Base-by-base conservation (phyloP, 2,888 invertebrate genomes). In the Omphaloscelis lunosa region DNA sequence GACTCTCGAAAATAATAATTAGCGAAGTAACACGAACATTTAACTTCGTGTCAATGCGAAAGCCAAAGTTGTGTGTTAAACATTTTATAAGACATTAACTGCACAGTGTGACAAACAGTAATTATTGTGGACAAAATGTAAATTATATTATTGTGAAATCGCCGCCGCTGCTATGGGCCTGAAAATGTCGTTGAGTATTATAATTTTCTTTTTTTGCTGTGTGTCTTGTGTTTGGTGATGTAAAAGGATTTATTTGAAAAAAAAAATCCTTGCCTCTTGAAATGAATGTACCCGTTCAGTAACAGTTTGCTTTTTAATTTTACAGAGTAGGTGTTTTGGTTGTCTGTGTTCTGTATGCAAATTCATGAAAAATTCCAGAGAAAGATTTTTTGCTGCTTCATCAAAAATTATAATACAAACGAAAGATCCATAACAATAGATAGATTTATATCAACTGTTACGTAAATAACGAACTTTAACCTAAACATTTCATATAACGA, bases 101-200 rank as follows among this genome's bases (percentile, higher is more conserved):
- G 77, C 84, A 80, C 89, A 83, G 86, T 89, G 89, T 86, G 89
- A 90, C 88, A 89, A 90, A 87, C 86, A 83, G 88, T 90, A 91
- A 91, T 91, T 90, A 92, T 89, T 83, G 70, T 73, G 88, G 79
- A 88, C 85, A 88, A 91, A 89, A 90, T 89, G 83, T 88, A 86
- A 91, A 88, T 86, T 83, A 89, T 88, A 87, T 88, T 81, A 75
- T 87, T 86, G 79, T 80, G 75, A 77, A 86, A 89, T 87, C 77
- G 80, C 84, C 79, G 72, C 86, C 74, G 78, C 53, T 59, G 78
- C 53, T 59, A 72, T 76, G 78, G 65, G 76, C 17, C 69, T 29
- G 51, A 81, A 77, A 75, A 68, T 72, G 66, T 79, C 66, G 8
- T 39, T 62, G 39, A 15, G 45, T 68, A 63, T 84, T 48, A 51